Evolutionary conservation across 2,113 vertebrate species (phyloP).

Genomic region (Apodemus sylvaticus): DNA sequence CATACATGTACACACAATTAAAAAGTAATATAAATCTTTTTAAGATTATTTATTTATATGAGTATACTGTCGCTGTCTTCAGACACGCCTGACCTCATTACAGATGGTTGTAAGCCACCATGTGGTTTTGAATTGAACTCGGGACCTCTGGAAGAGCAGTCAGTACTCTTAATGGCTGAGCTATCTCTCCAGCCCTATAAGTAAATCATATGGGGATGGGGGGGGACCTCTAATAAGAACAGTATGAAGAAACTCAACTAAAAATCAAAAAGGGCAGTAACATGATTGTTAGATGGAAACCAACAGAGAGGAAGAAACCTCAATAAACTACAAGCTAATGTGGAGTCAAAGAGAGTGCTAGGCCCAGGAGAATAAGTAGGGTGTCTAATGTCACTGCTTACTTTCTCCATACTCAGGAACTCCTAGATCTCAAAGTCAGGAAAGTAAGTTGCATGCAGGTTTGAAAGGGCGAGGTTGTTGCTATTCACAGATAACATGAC

Average conservation of each 20-base stretch:
- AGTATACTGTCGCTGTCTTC: no score
- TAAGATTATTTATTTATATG: no score
- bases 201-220: not conserved
- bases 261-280: not conserved
- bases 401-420: not conserved
- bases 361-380: not conserved
- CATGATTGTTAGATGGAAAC: not conserved
- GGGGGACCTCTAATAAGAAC: not conserved
- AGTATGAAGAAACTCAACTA: not conserved
- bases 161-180: no score
- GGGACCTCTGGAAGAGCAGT: no score
- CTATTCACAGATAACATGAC: not conserved
- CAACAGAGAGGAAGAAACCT: not conserved
- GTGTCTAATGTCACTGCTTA: not conserved
- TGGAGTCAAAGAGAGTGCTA: not conserved
- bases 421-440: not conserved
- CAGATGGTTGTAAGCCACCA: no score
- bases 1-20: not conserved
- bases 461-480: not conserved
- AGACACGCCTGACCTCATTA: no score
- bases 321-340: not conserved
- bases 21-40: not conserved
- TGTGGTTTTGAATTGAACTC: no score
- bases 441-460: not conserved
- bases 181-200: no score